Percentiles rank a stretch among this genome's conserved stretches.
phyloP scores from a whole-genome alignment of 2,888 invertebrate genomes.

The Masnerella sp. region DNA sequence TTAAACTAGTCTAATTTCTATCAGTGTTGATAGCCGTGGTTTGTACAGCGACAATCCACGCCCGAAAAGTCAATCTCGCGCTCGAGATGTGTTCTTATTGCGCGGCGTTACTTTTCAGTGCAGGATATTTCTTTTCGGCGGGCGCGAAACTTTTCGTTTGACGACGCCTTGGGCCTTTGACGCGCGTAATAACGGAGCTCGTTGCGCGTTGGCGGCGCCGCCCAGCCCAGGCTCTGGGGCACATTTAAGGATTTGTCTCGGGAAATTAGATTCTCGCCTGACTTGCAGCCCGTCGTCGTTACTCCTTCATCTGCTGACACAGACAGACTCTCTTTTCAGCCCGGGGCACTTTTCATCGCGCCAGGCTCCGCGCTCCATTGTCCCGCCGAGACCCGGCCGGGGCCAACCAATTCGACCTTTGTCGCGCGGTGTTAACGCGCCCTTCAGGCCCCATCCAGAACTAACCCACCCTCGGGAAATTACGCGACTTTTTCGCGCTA shows the following conservation, averaged over 20 bases:
- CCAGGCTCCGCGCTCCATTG: slow-evolving; percentile 42
- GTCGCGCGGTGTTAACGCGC: slow-evolving; percentile 71
- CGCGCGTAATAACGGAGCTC: slow-evolving; percentile 63
- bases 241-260: slow-evolving; percentile 75
- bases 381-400: slow-evolving; percentile 46
- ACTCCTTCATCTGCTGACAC: slow-evolving; percentile 49
- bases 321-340: slow-evolving; percentile 56
- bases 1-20: too few species aligned
- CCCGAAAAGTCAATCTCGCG: slow-evolving; percentile 36
- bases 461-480: slow-evolving; percentile 74
- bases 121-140: slow-evolving; percentile 65
- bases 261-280: slow-evolving; percentile 76
- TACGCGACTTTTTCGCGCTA: slow-evolving; percentile 59
- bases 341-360: slow-evolving; percentile 47
- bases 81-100: slow-evolving; percentile 42
- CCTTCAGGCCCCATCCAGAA: slow-evolving; percentile 69
- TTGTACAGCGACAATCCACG: slow-evolving; percentile 41
- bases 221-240: slow-evolving; percentile 74
- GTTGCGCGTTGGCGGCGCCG: slow-evolving; percentile 76
- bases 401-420: slow-evolving; percentile 72
- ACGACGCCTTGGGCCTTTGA: slow-evolving; percentile 20
- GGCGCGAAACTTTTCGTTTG: slow-evolving; percentile 30
- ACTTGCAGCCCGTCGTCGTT: slow-evolving; percentile 49
- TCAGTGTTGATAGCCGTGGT: too few species aligned
- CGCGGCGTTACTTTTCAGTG: slow-evolving; percentile 58